These are phyloP conservation scores for Sarcophaga caerulescens DNA, from an alignment of 2,888 invertebrate genomes.

Conservation along the genomic window DNA sequence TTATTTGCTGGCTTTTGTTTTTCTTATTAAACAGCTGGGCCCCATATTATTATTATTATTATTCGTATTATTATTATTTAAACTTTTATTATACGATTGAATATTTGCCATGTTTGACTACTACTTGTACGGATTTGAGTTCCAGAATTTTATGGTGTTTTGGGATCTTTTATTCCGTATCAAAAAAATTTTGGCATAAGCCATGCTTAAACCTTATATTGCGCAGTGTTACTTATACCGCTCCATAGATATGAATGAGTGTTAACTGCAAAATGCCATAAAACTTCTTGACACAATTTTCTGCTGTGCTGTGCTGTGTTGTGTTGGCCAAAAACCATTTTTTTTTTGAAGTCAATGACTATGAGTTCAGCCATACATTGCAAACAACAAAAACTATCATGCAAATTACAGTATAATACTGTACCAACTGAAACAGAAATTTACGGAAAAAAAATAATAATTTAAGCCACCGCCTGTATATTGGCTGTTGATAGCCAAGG, in stretches of 20 bases:
- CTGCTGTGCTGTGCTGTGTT: neutral
- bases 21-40: constrained; percentile 56
- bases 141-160: constrained; percentile 33
- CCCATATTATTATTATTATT: constrained; percentile 22
- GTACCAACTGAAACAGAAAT: constrained; percentile 17
- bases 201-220: neutral
- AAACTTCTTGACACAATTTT: constrained; percentile 70
- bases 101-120: constrained; percentile 43
- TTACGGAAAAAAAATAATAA: constrained; percentile 10
- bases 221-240: neutral
- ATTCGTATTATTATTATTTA: constrained; percentile 1
- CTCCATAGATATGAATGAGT: constrained; percentile 37
- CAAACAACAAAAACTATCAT: constrained; percentile 25
- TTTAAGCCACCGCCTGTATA: constrained; percentile 56
- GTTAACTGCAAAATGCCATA: constrained; percentile 66
- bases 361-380: neutral
- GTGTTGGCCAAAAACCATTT: constrained; percentile 21
- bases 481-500: constrained; percentile 42
- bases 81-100: constrained; percentile 49
- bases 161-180: constrained; percentile 2
- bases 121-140: constrained; percentile 48
- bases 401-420: constrained; percentile 59
- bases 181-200: constrained; percentile 40
- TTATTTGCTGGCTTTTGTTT: neutral
- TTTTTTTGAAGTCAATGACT: neutral